These are phyloP conservation scores for Alaudala cheleensis DNA, from an alignment of 2,113 vertebrate species.

Conservation along the genomic window DNA sequence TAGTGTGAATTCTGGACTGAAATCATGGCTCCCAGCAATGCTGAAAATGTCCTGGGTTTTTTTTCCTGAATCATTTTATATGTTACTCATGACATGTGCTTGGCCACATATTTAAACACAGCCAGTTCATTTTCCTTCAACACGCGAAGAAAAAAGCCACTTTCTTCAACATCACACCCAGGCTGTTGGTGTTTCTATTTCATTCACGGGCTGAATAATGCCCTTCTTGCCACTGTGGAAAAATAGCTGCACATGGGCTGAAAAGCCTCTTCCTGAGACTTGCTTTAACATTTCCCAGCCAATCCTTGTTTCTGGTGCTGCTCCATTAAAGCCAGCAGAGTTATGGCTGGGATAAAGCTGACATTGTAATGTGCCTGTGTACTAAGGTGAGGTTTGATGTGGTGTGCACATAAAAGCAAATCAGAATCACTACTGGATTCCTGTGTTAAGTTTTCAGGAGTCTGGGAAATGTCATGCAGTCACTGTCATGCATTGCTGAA, in stretches of 20 bases:
- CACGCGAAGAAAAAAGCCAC: not conserved
- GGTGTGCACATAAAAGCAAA: not conserved
- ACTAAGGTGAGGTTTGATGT: not conserved
- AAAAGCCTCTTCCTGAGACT: not conserved
- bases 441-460: not conserved
- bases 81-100: not conserved
- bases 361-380: not conserved
- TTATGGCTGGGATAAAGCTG: not conserved
- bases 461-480: not conserved
- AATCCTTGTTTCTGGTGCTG: not conserved
- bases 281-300: not conserved
- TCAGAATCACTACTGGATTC: conserved; percentile 1
- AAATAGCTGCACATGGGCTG: not conserved
- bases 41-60: not conserved
- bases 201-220: not conserved
- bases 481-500: not conserved
- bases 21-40: not conserved
- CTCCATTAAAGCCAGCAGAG: not conserved
- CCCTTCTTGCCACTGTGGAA: not conserved
- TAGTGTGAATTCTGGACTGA: not conserved
- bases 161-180: not conserved
- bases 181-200: not conserved
- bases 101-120: not conserved
- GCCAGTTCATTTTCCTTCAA: not conserved
- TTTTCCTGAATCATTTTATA: not conserved